Conservation (phyloP, 2,113 vertebrate species). For the Paraplagusia blochii region DNA sequence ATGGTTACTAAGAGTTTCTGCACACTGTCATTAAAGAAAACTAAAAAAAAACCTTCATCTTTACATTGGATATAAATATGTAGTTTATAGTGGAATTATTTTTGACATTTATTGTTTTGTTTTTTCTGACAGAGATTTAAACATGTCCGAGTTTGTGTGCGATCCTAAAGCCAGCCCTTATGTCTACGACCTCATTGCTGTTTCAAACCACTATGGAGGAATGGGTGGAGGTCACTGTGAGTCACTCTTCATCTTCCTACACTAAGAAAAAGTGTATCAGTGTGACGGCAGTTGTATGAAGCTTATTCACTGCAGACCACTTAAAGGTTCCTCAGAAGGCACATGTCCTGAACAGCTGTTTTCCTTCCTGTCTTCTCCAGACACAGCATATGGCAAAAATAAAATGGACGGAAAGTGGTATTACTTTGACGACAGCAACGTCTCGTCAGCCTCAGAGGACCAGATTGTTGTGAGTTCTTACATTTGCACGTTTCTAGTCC, state of each 20-base stretch:
- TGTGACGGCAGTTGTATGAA: background rate
- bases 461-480: conserved; percentile 91
- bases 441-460: conserved; percentile 89
- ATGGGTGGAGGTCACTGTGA: conserved; percentile 98
- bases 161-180: conserved; percentile 87
- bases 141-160: conserved; percentile 95
- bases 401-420: conserved; percentile 90
- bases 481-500: background rate
- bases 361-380: conserved; percentile 67
- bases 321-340: conserved; percentile 4
- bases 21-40: too few relatives aligned
- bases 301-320: background rate
- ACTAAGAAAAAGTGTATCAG: background rate
- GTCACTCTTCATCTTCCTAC: conserved; percentile 54
- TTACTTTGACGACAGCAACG: conserved; percentile 94
- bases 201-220: conserved; percentile 96
- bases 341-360: background rate
- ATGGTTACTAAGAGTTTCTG: conserved; percentile 8
- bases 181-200: conserved; percentile 89
- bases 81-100: background rate
- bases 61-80: background rate
- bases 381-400: conserved; percentile 93
- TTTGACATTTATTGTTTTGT: background rate
- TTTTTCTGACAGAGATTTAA: conserved; percentile 80
- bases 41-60: background rate